Percentiles rank a stretch among this genome's conserved stretches.
Evolutionary conservation across 37 sponge, comb jelly and placozoan species (phyloP).

Genomic region (Geodia barretti): DNA sequence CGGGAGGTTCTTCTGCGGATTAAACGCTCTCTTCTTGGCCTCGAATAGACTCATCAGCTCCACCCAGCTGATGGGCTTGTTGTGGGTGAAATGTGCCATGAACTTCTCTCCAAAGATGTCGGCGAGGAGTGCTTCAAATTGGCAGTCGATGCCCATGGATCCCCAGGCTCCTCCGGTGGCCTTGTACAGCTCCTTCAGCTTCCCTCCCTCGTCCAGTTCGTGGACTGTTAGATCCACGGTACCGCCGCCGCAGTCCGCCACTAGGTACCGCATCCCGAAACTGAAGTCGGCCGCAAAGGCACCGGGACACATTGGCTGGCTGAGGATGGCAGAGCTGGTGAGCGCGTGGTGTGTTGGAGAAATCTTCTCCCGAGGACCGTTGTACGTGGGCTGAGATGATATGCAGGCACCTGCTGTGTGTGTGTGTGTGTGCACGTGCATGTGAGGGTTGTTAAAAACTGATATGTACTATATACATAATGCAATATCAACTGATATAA

Average conservation of each 20-base stretch:
- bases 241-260: conserved; percentile 84
- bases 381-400: neutral
- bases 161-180: conserved; percentile 83
- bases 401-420: neutral
- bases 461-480: no score
- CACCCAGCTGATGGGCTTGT: conserved; percentile 60
- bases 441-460: no score
- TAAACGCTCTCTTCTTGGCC: conserved; percentile 72
- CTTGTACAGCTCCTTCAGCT: conserved; percentile 66
- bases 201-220: conserved; percentile 42
- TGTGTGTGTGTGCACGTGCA: neutral
- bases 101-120: conserved; percentile 66
- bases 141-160: conserved; percentile 74
- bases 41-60: conserved; percentile 70
- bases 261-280: conserved; percentile 54
- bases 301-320: neutral
- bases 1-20: conserved; percentile 41
- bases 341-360: neutral
- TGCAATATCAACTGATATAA: no score
- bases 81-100: conserved; percentile 39
- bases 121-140: conserved; percentile 65
- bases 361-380: neutral
- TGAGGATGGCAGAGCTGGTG: neutral
- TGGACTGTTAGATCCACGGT: conserved; percentile 79
- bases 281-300: conserved; percentile 31